Evolutionary conservation across 2,113 vertebrate genomes (phyloP), one percentile per base, ranked within the genome.

Genomic region (Zapus hudsonius): DNA sequence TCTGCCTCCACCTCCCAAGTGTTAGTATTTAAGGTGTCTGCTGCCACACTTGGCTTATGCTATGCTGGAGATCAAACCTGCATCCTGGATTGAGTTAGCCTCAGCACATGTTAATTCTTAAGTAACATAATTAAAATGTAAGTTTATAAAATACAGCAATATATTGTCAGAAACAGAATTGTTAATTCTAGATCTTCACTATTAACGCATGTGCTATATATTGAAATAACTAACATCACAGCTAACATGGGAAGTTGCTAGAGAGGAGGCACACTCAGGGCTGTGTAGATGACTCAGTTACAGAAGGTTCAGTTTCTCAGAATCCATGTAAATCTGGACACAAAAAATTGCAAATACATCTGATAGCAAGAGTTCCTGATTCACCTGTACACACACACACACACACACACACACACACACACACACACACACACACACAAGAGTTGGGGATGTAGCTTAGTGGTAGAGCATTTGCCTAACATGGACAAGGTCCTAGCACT

Each of bases 161-260:
- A 27, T 92, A 44, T 67, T 96, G 86, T 83, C 36, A 87, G 81
- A 52, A 84, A 67, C 79, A 20, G 47, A 82, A 40, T 31, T 72
- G 31, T 15, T 25, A 84, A 1, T 85, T 92, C 90, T 79, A 82
- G 31, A 79, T 74, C 3, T 76, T 95, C n/a, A 2, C 59, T 86
- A 2, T 86, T 84, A 29, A 95, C 84, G 59, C n/a, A 78, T 36
- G 9, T 74, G 19, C 22, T 63, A 0, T 75, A 61, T 9, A 86
- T n/a, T 31, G 42, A 20, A 89, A 67, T 75, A 20, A 73, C 27
- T 82, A 86, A 63, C 36, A 66, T 90, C 22, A 55, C 42, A 90
- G 27, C 22, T 94, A 66, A 47, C 85, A 42, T 19, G 17, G 91
- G 4, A 81, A 90, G 5, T 69, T 66, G 25, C 20, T 93, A 42